phyloP scores from a whole-genome alignment of 1,140 invertebrate species.

The Megalopta genalis region DNA sequence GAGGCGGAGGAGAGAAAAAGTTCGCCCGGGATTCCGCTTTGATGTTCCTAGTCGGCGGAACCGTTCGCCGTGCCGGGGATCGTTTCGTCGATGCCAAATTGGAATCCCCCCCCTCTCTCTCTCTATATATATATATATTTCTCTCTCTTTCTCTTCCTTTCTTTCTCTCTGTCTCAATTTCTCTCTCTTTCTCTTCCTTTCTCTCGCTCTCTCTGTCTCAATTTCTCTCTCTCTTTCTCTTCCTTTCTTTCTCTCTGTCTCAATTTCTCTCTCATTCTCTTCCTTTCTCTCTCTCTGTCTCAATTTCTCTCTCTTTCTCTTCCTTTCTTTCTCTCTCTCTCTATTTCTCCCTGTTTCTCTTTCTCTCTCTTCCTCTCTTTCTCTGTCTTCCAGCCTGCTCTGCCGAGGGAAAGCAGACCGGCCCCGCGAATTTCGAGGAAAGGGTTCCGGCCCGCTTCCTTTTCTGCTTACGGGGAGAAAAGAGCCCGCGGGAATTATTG shows the following conservation, averaged over 20 bases:
- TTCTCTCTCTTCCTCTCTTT: too few relatives aligned
- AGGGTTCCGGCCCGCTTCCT: conserved; percentile 6
- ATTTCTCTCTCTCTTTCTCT: too few relatives aligned
- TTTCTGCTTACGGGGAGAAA: conserved; percentile 20
- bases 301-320: too few relatives aligned
- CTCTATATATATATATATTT: too few relatives aligned
- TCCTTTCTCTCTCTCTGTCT: too few relatives aligned
- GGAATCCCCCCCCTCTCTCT: conserved; percentile 3
- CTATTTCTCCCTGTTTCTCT: not conserved
- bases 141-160: too few relatives aligned
- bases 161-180: not conserved
- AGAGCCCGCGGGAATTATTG: conserved; percentile 52
- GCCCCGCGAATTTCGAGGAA: conserved; percentile 41
- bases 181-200: too few relatives aligned
- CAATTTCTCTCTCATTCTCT: too few relatives aligned
- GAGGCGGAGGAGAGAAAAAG: conserved; percentile 6
- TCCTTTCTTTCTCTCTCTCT: too few relatives aligned
- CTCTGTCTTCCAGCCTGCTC: too few relatives aligned
- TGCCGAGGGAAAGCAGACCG: not conserved
- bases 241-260: too few relatives aligned
- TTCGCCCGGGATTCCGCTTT: conserved; percentile 18
- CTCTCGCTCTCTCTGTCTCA: too few relatives aligned
- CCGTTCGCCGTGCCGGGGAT: conserved; percentile 32
- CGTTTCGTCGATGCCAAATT: conserved; percentile 48
- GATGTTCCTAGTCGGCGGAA: conserved; percentile 37